Conservation (phyloP, 2,888 invertebrate species). For the Eristalinus sepulchralis region DNA sequence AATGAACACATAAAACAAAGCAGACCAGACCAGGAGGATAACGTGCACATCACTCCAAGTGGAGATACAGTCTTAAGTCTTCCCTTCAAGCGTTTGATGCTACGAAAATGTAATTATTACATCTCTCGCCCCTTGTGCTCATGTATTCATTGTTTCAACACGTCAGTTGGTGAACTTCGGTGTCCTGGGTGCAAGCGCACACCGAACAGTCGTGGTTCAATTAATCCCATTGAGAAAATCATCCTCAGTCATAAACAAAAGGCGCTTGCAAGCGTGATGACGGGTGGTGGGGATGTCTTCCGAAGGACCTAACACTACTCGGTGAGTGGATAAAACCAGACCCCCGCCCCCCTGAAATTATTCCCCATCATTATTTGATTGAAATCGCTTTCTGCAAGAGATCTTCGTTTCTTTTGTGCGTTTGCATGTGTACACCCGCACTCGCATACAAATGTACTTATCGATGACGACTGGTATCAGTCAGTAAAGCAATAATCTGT, state of each 20-base stretch:
- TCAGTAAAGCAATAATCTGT: slow-evolving; percentile 72
- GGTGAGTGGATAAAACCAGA: slow-evolving; percentile 33
- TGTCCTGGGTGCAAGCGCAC: neutral
- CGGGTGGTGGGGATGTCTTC: slow-evolving; percentile 30
- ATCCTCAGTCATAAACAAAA: slow-evolving; percentile 69
- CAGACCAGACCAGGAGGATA: slow-evolving; percentile 26
- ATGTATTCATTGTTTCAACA: slow-evolving; percentile 71
- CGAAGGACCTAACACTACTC: slow-evolving; percentile 29
- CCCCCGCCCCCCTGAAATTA: slow-evolving; percentile 70
- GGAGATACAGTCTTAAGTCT: slow-evolving; percentile 44
- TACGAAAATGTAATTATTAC: slow-evolving; percentile 70
- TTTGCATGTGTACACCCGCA: neutral
- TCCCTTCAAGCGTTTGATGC: slow-evolving; percentile 64
- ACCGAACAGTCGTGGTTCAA: slow-evolving; percentile 57
- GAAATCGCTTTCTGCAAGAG: slow-evolving; percentile 64
- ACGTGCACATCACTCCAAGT: slow-evolving; percentile 23
- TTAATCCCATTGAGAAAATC: slow-evolving; percentile 66
- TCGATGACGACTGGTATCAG: slow-evolving; percentile 55
- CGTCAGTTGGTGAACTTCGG: slow-evolving; percentile 23
- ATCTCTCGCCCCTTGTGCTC: slow-evolving; percentile 38
- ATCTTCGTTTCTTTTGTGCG: slow-evolving; percentile 9
- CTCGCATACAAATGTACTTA: neutral
- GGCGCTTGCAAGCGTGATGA: slow-evolving; percentile 22
- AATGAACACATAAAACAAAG: slow-evolving; percentile 53
- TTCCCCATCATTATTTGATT: slow-evolving; percentile 71